phyloP scores from a whole-genome alignment of 2,113 vertebrate genomes.

The Sterrhoptilus dennistouni region DNA sequence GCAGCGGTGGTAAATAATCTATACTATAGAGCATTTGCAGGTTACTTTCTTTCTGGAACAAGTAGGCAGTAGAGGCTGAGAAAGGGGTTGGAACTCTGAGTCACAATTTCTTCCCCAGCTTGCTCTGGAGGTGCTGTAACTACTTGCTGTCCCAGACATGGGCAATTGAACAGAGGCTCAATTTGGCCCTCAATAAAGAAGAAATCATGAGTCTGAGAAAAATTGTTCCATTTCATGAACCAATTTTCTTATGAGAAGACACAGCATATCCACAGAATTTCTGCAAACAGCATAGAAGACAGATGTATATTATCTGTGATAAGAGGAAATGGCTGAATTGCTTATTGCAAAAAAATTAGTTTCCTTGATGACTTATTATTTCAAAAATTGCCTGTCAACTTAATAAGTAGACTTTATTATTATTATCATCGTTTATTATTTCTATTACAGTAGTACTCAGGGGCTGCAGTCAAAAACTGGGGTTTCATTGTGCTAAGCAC shows the following conservation, averaged over 20 bases:
- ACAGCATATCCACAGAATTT: conserved; percentile 60
- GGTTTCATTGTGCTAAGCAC: conserved; percentile 28
- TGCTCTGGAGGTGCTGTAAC: conserved; percentile 31
- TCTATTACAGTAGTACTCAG: conserved; percentile 47
- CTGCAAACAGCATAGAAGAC: conserved; percentile 52
- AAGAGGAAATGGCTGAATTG: conserved; percentile 60
- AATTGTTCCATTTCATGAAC: conserved; percentile 65
- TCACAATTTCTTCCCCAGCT: conserved; percentile 23
- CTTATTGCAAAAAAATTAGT: conserved; percentile 65
- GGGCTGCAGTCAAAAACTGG: conserved; percentile 16
- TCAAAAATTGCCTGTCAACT: conserved; percentile 60
- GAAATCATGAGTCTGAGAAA: conserved; percentile 65
- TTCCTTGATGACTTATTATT: conserved; percentile 63
- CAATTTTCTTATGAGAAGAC: conserved; percentile 68
- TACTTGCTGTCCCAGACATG: conserved; percentile 40
- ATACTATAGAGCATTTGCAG: not conserved
- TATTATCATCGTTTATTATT: conserved; percentile 43
- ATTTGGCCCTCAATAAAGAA: conserved; percentile 66
- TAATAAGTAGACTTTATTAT: conserved; percentile 56
- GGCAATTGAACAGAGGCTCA: conserved; percentile 55
- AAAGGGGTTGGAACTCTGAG: conserved; percentile 18
- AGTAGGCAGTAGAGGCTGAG: conserved; percentile 12
- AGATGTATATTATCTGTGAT: conserved; percentile 66
- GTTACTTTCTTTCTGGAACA: conserved; percentile 46
- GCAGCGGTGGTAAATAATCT: conserved; percentile 17